Percentiles rank a stretch among this genome's conserved stretches.
phyloP scores from a whole-genome alignment of 1,140 invertebrate species.

The Monomorium pharaonis region DNA sequence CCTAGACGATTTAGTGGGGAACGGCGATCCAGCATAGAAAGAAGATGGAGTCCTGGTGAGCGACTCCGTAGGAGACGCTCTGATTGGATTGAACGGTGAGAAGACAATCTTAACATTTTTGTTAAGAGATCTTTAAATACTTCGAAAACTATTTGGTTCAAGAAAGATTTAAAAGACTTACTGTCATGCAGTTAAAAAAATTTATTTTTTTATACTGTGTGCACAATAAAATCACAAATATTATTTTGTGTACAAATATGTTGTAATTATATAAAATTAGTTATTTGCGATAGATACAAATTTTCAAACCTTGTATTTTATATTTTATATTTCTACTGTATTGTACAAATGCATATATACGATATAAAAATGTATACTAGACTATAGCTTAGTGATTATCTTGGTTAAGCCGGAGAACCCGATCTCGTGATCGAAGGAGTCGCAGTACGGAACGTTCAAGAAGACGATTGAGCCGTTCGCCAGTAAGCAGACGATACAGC shows the following conservation, averaged over 20 bases:
- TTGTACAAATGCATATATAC: not conserved
- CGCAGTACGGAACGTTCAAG: constrained; percentile 79
- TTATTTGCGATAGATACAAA: not conserved
- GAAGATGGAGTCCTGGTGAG: constrained; percentile 73
- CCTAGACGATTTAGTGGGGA: constrained; percentile 74
- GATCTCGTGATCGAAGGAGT: constrained; percentile 78
- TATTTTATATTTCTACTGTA: constrained; percentile 9
- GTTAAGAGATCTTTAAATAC: not conserved
- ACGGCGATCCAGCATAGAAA: constrained; percentile 74
- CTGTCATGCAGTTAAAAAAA: not conserved
- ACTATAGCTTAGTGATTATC: constrained; percentile 16
- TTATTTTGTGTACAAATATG: constrained; percentile 5
- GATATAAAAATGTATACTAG: constrained; percentile 9
- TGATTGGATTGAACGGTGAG: constrained; percentile 81
- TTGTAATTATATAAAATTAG: constrained; percentile 4
- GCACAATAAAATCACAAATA: not conserved
- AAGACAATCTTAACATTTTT: constrained; percentile 49
- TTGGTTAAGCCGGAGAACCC: constrained; percentile 76
- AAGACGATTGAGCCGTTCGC: constrained; percentile 77
- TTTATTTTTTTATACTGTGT: not conserved
- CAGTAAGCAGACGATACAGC: constrained; percentile 72
- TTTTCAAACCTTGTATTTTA: not conserved
- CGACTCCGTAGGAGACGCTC: constrained; percentile 73
- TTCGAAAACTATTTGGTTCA: not conserved
- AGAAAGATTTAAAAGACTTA: not conserved